Evolutionary conservation across 2,797 vertebrate genomes (phyloP).

Genomic region (Pachyuromys duprasi): DNA sequence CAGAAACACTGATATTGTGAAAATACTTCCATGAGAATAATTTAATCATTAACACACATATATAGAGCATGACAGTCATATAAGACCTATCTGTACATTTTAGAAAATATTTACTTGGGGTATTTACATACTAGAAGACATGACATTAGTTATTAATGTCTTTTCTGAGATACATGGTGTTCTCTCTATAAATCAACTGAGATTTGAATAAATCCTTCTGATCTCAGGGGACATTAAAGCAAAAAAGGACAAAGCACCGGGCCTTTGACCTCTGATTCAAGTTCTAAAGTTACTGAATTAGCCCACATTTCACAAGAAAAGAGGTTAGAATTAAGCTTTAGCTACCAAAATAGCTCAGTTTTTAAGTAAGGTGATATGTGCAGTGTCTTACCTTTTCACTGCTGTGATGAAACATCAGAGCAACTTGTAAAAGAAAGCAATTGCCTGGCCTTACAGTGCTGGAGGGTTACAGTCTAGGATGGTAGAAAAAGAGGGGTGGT

Average conservation of each 20-base stretch:
- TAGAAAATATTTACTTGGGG: neutral
- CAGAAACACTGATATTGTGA: neutral
- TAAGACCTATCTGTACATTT: neutral
- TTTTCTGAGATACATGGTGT: neutral
- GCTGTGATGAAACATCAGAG: too few relatives aligned
- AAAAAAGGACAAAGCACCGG: neutral
- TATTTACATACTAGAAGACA: neutral
- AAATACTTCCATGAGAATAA: neutral
- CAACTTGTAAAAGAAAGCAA: neutral
- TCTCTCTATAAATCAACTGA: neutral
- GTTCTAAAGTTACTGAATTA: slow-evolving; percentile 24
- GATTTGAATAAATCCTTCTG: slow-evolving; percentile 38
- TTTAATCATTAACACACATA: slow-evolving; percentile 6
- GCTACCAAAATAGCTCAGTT: neutral
- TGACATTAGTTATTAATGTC: neutral
- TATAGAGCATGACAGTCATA: neutral
- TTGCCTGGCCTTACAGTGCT: neutral
- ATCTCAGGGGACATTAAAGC: neutral
- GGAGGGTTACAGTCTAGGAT: neutral
- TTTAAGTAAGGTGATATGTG: neutral
- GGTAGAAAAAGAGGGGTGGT: neutral
- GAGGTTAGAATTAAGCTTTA: neutral
- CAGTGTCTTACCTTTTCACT: neutral
- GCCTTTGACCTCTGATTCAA: neutral
- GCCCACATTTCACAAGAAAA: neutral